Evolutionary conservation across 2,888 invertebrate genomes (phyloP).

Genomic region (Caenorhabditis becei): DNA sequence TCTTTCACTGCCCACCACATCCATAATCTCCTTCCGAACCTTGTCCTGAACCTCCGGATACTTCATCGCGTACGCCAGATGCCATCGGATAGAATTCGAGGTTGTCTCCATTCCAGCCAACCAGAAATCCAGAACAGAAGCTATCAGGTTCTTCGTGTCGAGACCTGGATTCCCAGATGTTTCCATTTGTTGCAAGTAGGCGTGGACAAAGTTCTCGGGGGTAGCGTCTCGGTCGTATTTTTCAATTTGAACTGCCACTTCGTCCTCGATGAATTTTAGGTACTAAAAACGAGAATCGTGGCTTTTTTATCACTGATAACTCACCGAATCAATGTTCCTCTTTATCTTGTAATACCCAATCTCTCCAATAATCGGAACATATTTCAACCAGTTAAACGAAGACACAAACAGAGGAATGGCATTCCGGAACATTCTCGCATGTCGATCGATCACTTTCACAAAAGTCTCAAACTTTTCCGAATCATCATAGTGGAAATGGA

Average conservation of each 20-base stretch:
- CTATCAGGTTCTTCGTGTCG: conserved; percentile 39
- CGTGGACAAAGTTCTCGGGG: conserved; percentile 65
- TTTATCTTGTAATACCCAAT: conserved; percentile 36
- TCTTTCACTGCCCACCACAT: conserved; percentile 54
- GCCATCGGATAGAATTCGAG: conserved; percentile 68
- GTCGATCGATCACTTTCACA: conserved; percentile 28
- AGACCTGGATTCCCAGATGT: too few species aligned
- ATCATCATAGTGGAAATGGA: conserved; percentile 60
- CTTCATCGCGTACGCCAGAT: conserved; percentile 64
- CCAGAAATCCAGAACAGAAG: conserved; percentile 66
- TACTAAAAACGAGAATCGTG: conserved; percentile 22
- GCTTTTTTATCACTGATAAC: not conserved
- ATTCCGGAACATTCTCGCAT: conserved; percentile 15
- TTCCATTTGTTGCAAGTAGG: conserved; percentile 56
- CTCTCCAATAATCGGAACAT: conserved; percentile 59
- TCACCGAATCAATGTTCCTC: conserved; percentile 35
- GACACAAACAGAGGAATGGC: conserved; percentile 4
- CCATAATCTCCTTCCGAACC: conserved; percentile 61
- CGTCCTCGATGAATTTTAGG: conserved; percentile 39
- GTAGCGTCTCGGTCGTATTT: conserved; percentile 45
- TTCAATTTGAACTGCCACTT: conserved; percentile 45
- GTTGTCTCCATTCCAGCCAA: conserved; percentile 75
- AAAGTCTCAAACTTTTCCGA: conserved; percentile 61
- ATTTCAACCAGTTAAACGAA: conserved; percentile 49
- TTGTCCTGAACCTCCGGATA: conserved; percentile 68